Evolutionary conservation across 2,113 vertebrate species (phyloP).

Genomic region (Hiodon tergisus): DNA sequence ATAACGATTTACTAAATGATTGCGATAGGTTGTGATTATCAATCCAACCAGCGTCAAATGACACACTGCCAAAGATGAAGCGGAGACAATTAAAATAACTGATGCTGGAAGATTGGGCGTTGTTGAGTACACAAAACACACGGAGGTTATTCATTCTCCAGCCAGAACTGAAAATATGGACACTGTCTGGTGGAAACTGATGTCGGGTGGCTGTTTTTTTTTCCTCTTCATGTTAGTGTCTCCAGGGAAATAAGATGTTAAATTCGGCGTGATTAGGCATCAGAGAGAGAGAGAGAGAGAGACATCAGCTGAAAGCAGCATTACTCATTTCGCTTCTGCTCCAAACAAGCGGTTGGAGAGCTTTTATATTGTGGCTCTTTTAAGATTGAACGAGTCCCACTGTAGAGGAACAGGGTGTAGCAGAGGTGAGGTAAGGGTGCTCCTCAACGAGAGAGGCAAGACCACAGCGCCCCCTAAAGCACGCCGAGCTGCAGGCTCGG

Average conservation of each 20-base stretch:
- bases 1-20: constrained; percentile 21
- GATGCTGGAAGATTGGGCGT: neutral
- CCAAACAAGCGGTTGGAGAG: constrained; percentile 6
- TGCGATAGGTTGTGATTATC: constrained; percentile 21
- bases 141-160: neutral
- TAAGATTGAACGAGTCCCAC: constrained; percentile 7
- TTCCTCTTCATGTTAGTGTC: too few species aligned
- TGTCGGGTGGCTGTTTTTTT: too few species aligned
- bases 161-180: neutral
- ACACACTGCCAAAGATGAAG: constrained; percentile 9
- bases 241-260: too few species aligned
- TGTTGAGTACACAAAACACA: neutral
- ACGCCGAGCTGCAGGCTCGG: neutral
- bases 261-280: too few species aligned
- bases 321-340: neutral
- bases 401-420: neutral
- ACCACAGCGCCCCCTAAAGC: constrained; percentile 32
- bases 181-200: neutral
- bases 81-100: neutral
- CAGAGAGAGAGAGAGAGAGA: too few species aligned
- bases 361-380: neutral
- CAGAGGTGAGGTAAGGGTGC: neutral
- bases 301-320: too few species aligned
- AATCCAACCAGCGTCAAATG: constrained; percentile 21
- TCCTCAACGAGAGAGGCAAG: constrained; percentile 8